These are phyloP conservation scores for Thera britannica DNA, from an alignment of 2,888 invertebrate genomes.

Conservation along the genomic window DNA sequence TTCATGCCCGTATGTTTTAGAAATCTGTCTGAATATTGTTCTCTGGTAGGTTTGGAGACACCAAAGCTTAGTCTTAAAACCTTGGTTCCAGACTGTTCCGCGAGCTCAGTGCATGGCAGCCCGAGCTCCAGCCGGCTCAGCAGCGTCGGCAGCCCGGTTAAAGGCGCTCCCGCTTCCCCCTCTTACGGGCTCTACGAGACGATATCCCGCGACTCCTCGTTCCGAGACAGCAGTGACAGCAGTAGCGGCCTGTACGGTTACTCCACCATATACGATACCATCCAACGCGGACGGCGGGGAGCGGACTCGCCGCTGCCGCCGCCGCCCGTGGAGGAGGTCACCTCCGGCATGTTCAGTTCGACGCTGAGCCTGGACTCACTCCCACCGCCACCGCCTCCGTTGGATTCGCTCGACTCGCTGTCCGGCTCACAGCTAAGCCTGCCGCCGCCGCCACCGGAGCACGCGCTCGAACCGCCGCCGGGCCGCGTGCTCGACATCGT, in stretches of 20 bases:
- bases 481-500: slow-evolving; percentile 77
- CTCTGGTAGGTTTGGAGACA: no score
- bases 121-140: slow-evolving; percentile 49
- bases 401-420: slow-evolving; percentile 82
- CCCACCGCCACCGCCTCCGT: slow-evolving; percentile 92
- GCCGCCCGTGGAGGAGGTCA: slow-evolving; percentile 86
- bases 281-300: slow-evolving; percentile 74
- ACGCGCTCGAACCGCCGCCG: slow-evolving; percentile 67
- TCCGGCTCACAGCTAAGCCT: slow-evolving; percentile 90
- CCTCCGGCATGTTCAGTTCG: slow-evolving; percentile 87
- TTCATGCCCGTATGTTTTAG: no score
- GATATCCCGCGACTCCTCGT: slow-evolving; percentile 60
- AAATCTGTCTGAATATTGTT: no score
- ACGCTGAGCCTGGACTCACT: slow-evolving; percentile 92
- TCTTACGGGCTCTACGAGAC: slow-evolving; percentile 69
- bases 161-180: slow-evolving; percentile 58
- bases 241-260: slow-evolving; percentile 73
- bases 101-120: slow-evolving; percentile 55
- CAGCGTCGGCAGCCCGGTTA: slow-evolving; percentile 55
- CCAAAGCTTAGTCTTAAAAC: neutral
- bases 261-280: slow-evolving; percentile 79
- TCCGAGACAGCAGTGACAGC: slow-evolving; percentile 63
- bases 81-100: slow-evolving; percentile 57
- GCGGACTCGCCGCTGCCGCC: slow-evolving; percentile 86
- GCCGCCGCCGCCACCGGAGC: slow-evolving; percentile 89